Conservation (phyloP, 2,113 vertebrate species). For the Hymenochirus boettgeri region DNA sequence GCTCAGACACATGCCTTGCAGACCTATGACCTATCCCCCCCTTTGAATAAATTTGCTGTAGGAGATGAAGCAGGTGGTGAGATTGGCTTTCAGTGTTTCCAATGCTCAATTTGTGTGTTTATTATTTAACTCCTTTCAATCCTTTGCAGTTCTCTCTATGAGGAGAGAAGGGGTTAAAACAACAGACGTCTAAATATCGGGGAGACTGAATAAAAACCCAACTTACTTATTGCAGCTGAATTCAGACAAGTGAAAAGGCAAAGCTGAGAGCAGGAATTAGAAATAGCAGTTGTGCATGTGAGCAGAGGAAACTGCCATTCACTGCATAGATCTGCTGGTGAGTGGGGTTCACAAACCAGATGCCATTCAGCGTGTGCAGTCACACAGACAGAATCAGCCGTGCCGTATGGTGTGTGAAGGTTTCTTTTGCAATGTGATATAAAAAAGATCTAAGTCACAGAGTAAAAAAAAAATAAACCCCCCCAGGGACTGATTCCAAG, state of each 20-base stretch:
- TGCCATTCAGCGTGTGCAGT: constrained; percentile 30
- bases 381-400: constrained; percentile 12
- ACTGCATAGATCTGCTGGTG: constrained; percentile 26
- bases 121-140: constrained; percentile 16
- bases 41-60: constrained; percentile 42
- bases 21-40: constrained; percentile 38
- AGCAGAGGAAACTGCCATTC: constrained; percentile 34
- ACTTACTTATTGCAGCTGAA: no score
- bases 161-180: background rate
- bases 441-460: background rate
- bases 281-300: constrained; percentile 14
- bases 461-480: background rate
- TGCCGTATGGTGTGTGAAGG: constrained; percentile 31
- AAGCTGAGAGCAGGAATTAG: constrained; percentile 16
- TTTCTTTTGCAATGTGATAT: constrained; percentile 16
- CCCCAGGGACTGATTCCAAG: no score
- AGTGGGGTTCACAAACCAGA: constrained; percentile 38
- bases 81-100: constrained; percentile 7
- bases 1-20: constrained; percentile 33
- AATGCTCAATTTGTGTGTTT: constrained; percentile 9
- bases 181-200: no score
- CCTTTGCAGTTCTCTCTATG: background rate
- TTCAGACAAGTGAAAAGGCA: background rate
- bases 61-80: constrained; percentile 36
- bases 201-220: no score